phyloP scores from a whole-genome alignment of 2,888 invertebrate genomes.

The Monoplex corrugatus region DNA sequence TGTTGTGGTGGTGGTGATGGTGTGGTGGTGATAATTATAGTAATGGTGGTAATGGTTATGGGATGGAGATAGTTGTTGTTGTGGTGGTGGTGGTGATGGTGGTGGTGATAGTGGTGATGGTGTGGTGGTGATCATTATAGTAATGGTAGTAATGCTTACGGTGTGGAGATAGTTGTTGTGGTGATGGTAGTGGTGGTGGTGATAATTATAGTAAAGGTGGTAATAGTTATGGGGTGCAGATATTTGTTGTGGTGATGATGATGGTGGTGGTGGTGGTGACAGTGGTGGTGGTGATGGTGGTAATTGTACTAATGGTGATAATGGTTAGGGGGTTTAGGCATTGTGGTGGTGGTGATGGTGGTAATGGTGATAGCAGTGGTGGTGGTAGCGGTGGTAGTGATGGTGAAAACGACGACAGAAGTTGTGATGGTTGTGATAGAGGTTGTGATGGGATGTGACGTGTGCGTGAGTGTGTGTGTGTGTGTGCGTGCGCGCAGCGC shows the following conservation, averaged over 20 bases:
- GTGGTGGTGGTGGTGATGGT: conserved; percentile 14
- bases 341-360: conserved; percentile 12
- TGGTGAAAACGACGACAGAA: neutral
- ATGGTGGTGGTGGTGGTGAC: neutral
- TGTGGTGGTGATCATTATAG: neutral
- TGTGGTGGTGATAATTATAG: neutral
- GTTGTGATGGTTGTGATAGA: neutral
- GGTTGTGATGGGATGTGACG: neutral
- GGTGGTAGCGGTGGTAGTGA: neutral
- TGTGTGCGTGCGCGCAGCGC: neutral
- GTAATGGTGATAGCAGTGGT: neutral
- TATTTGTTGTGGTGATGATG: neutral
- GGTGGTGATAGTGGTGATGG: neutral
- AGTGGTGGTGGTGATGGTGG: neutral
- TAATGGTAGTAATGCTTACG: neutral
- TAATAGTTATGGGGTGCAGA: neutral
- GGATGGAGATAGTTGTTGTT: neutral
- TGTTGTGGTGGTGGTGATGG: neutral
- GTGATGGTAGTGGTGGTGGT: neutral
- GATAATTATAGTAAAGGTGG: no score
- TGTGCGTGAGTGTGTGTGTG: neutral
- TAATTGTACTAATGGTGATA: neutral
- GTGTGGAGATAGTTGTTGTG: no score
- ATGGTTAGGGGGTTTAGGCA: neutral
- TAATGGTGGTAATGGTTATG: neutral